phyloP scores from a whole-genome alignment of 2,113 vertebrate species.

The Bungarus multicinctus region DNA sequence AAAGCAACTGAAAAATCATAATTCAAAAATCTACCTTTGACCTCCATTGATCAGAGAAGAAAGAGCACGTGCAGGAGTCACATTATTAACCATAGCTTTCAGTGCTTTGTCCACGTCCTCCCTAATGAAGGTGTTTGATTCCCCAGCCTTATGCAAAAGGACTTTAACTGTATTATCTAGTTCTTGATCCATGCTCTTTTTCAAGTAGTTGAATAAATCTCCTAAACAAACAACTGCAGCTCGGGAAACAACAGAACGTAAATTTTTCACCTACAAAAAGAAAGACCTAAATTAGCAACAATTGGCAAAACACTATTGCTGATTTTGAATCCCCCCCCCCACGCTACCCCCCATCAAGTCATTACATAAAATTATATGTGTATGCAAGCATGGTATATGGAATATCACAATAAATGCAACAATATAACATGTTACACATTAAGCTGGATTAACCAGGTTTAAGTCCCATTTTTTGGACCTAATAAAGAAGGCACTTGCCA shows the following conservation, averaged over 20 bases:
- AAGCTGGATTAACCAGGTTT: not conserved
- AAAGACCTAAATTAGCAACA: constrained; percentile 56
- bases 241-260: constrained; percentile 92
- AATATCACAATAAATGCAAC: not conserved
- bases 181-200: constrained; percentile 93
- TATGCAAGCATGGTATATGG: no score
- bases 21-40: constrained; percentile 76
- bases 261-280: constrained; percentile 87
- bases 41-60: constrained; percentile 85
- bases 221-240: constrained; percentile 86
- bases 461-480: not conserved
- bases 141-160: constrained; percentile 89
- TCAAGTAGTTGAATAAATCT: constrained; percentile 84
- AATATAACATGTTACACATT: not conserved
- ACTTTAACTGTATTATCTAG: constrained; percentile 84
- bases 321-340: not conserved
- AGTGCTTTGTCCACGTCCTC: constrained; percentile 90
- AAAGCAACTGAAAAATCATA: constrained; percentile 19
- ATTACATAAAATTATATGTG: not conserved
- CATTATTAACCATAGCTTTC: constrained; percentile 88
- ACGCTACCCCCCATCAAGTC: no score
- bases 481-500: not conserved
- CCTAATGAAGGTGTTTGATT: constrained; percentile 90
- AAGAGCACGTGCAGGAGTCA: constrained; percentile 84
- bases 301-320: constrained; percentile 18